Base-by-base conservation (phyloP, 2,113 vertebrate species). In the Pituophis catenifer region DNA sequence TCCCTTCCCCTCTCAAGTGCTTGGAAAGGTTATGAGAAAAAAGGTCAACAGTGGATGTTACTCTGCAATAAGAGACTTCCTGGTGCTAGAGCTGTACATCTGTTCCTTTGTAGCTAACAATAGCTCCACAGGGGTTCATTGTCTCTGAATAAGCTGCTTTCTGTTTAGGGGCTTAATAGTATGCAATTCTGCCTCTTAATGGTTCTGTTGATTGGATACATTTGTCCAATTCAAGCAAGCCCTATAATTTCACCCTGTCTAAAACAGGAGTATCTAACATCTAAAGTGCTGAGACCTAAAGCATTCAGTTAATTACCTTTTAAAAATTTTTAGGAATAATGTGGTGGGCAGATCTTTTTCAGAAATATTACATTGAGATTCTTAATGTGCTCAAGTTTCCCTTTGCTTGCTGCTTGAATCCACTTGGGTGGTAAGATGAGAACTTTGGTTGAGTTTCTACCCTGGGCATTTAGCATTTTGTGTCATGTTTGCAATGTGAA, bases 21-120 rank as follows among this genome's bases (percentile, higher is more conserved):
- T 81, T 59, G 90, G 21, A 85, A 50, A 86, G 23, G 26, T 86
- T 94, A 91, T 91, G 89, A 93, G 87, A 95, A 29, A 81, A 81
- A 81, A 65, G 57, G 3, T 54, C 81, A 8, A 89, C 48, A 59
- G 1, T 0, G 8, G 90, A 62, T 93, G 91, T 15, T 54, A 38
- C 0, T 81, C 58, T 3, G 1, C 17, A 29, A 17, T 2, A 48
- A 90, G 75, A 48, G 26, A 81, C 53, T 50, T 86, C 12, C 86
- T 95, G 94, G 87, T 85, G 24, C 12, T 48, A 65, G 89, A 1
- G 54, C 86, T 57, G 0, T 13, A 1, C 1, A 0, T 0, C 55
- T 93, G 96, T 87, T 91, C 33, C 3, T 88, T 53, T 70, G 59
- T 88, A 54, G 33, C 75, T 62, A 55, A 87, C 70, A 89, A 29